Base-by-base conservation (phyloP, 2,888 invertebrate genomes). In the Tipula vernalis region DNA sequence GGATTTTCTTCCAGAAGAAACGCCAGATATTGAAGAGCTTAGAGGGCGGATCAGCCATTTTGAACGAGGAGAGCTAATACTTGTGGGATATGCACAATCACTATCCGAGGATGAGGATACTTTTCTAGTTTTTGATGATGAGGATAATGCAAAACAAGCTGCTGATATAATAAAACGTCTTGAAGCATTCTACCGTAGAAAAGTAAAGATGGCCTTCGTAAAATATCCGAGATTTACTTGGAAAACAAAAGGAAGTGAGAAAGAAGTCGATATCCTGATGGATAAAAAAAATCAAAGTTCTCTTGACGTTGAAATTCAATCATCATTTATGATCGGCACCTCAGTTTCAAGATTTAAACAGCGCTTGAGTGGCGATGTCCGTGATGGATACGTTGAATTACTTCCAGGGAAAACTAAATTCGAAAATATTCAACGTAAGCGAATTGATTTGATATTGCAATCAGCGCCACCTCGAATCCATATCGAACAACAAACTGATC, bases 371-470 rank as follows among this genome's bases (percentile, higher is more conserved):
- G 92, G 93, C 85, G 93, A 94, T 85, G 93, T 93, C 15, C 92
- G 94, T 86, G 96, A 96, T 90, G 95, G 96, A 12, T 95, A 93
- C 88, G 92, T 94, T 87, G 95, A 96, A 89, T 90, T 96, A 39
- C 90, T 93, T 86, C 93, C 94, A 8, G 92, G 91, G 57, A 93
- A 93, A 44, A 89, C 88, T 42, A 93, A 92, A 18, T 94, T 93
- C 87, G 92, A 93, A 51, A 94, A 93, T 89, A 91, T 96, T 5
- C 91, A 90, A 71, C 92, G 93, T 86, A 92, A 91, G 86, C 92
- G 95, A 89, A 92, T 95, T 10, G 94, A 94, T 87, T 92, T 92
- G 10, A 93, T 90, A 0, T 90, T 92, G 8, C 95, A 96, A 90
- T 94, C 93, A 3, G 92, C 94, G 13, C 93, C 94, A 0, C 87